Evolutionary conservation across 2,797 vertebrate genomes (phyloP), one percentile per base, ranked within the genome.

Genomic region (Cossypha polioptera): DNA sequence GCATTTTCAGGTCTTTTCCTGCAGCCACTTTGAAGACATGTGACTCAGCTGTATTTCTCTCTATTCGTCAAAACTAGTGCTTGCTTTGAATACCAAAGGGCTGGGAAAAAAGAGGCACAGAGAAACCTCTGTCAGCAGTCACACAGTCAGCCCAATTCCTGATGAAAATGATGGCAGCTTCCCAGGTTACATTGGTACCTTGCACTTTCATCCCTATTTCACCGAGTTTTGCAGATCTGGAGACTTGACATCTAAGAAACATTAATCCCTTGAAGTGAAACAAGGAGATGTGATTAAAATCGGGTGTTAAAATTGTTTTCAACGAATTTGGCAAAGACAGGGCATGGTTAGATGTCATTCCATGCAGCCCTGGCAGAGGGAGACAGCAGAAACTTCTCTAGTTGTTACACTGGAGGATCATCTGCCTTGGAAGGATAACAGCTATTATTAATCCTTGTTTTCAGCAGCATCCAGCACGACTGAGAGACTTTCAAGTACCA

Each of bases 101-200:
- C 71, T 36, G 24, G 22, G 20, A 38, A 29, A 96, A 66, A 50
- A 50, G 80, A 55, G 57, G 87, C 19, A 86, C 66, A 88, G 95
- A 95, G 96, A 96, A 85, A 91, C 86, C 85, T 95, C 91, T 80
- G 79, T 88, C 91, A 95, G 95, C 72, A 89, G 76, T 91, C 94
- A 95, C 81, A 94, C 38, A 88, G 86, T 48, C 63, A 69, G 78
- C 26, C 10, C 88, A 90, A 93, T 55, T 92, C 87, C 95, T 95
- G 82, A 79, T 35, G 35, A 89, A 94, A 96, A 80, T 0, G 1
- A 47, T 43, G 86, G 55, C 68, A 90, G 48, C 63, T 58, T 63
- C 43, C 77, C 82, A 54, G 91, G 92, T 95, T 91, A 73, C 90
- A 57, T 35, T 83, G 63, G 57, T 61, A 51, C 66, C 22, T 69